A percentile compares a stretch with the other conserved stretches of the same genome.
Conservation (phyloP, 2,113 vertebrate genomes). For the Bos javanicus region DNA sequence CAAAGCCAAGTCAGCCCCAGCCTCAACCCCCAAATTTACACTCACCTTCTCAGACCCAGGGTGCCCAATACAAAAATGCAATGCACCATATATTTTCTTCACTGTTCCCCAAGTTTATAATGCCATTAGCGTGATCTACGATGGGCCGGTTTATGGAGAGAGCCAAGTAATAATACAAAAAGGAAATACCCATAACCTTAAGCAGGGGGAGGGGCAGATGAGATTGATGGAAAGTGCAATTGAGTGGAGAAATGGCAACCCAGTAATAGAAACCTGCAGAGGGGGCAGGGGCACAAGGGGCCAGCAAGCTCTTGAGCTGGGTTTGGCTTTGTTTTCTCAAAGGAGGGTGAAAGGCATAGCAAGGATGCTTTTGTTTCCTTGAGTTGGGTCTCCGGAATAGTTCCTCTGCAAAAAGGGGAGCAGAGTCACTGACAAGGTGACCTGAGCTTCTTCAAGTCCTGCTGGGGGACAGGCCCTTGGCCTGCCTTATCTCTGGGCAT, state of each 20-base stretch:
- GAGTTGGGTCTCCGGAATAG: neutral
- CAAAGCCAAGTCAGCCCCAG: constrained; percentile 41
- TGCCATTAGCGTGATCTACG: constrained; percentile 84
- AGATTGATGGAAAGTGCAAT: constrained; percentile 82
- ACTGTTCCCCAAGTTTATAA: constrained; percentile 80
- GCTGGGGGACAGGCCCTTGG: neutral
- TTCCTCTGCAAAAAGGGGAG: neutral
- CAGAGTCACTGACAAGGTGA: neutral
- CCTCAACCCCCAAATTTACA: constrained; percentile 75
- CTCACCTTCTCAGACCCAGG: constrained; percentile 67
- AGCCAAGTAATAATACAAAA: constrained; percentile 80
- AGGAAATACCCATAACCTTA: constrained; percentile 76
- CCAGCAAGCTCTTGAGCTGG: neutral
- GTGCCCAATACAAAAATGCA: constrained; percentile 79
- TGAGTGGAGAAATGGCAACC: constrained; percentile 79
- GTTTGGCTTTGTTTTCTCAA: constrained; percentile 33
- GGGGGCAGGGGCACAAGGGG: neutral
- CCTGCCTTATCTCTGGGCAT: neutral
- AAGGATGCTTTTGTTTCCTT: neutral
- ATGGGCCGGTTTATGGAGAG: constrained; percentile 79
- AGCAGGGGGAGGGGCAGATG: constrained; percentile 70
- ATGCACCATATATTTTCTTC: constrained; percentile 83
- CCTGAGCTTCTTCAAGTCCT: neutral
- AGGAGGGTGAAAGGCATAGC: neutral
- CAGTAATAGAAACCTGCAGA: constrained; percentile 76